A percentile compares a stretch with the other conserved stretches of the same genome.
These are phyloP conservation scores for Euzophera pinguis DNA, from an alignment of 2,888 invertebrate genomes.

Conservation along the genomic window DNA sequence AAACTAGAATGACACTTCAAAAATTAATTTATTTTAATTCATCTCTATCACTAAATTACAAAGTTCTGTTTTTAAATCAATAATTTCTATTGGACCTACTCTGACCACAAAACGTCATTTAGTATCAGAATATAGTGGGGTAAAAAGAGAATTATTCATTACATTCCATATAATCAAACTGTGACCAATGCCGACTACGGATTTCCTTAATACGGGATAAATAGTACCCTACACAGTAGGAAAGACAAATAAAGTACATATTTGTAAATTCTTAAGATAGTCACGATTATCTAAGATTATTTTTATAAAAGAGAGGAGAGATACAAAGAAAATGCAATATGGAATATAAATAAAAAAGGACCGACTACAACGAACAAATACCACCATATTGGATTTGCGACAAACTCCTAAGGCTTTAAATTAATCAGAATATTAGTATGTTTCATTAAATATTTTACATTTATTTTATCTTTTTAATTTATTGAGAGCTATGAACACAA, in stretches of 20 bases:
- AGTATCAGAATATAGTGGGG: too few relatives aligned
- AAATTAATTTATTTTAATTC: too few relatives aligned
- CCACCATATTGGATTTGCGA: background rate
- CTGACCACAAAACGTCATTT: too few relatives aligned
- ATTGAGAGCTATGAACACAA: conserved; percentile 9
- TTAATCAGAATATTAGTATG: background rate
- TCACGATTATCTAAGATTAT: conserved; percentile 10
- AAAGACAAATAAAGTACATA: conserved; percentile 35
- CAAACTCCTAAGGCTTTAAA: background rate
- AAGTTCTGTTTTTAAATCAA: too few relatives aligned
- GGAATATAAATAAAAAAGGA: conserved; percentile 5
- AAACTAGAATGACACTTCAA: too few relatives aligned
- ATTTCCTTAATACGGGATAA: conserved; percentile 20
- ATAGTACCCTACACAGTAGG: conserved; percentile 52
- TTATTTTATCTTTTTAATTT: background rate
- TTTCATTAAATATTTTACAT: background rate
- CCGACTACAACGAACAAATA: background rate
- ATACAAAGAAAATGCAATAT: conserved; percentile 18
- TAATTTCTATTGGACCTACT: too few relatives aligned
- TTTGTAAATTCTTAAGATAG: conserved; percentile 13
- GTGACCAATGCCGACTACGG: background rate
- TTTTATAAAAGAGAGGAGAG: conserved; percentile 15
- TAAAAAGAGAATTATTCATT: too few relatives aligned
- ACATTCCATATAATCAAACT: background rate
- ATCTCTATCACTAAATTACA: too few relatives aligned